phyloP scores from a whole-genome alignment of 2,113 vertebrate genomes.

The Gnathonemus echidnorhynchus region DNA sequence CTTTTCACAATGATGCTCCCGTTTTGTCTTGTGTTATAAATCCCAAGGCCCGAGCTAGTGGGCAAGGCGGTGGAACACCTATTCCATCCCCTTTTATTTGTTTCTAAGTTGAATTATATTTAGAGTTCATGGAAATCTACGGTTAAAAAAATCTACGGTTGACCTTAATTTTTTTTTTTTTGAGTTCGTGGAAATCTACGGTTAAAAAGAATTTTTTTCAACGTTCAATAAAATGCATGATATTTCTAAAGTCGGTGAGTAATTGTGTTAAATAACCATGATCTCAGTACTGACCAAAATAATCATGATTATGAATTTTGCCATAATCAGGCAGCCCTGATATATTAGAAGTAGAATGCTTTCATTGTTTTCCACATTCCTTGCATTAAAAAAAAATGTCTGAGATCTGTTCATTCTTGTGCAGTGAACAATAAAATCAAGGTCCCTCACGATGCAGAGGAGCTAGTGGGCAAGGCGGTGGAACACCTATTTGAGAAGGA shows the following conservation, averaged over 20 bases:
- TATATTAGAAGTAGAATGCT: background rate
- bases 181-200: background rate
- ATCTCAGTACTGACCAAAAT: background rate
- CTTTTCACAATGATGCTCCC: background rate
- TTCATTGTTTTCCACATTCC: too few species aligned
- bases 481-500: conserved; percentile 74
- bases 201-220: background rate
- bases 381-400: background rate
- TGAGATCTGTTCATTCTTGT: background rate
- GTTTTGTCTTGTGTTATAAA: background rate
- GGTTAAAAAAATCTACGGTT: too few species aligned
- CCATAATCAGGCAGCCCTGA: background rate
- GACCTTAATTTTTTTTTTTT: background rate
- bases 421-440: conserved; percentile 71
- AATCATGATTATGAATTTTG: background rate
- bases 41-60: too few species aligned
- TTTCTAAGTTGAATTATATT: background rate
- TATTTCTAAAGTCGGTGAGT: background rate
- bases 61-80: too few species aligned
- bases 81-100: background rate
- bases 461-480: conserved; percentile 67
- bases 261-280: background rate
- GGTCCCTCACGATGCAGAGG: conserved; percentile 63
- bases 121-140: background rate
- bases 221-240: background rate